Evolutionary conservation across 2,113 vertebrate species (phyloP).

Genomic region (Columbina picui): DNA sequence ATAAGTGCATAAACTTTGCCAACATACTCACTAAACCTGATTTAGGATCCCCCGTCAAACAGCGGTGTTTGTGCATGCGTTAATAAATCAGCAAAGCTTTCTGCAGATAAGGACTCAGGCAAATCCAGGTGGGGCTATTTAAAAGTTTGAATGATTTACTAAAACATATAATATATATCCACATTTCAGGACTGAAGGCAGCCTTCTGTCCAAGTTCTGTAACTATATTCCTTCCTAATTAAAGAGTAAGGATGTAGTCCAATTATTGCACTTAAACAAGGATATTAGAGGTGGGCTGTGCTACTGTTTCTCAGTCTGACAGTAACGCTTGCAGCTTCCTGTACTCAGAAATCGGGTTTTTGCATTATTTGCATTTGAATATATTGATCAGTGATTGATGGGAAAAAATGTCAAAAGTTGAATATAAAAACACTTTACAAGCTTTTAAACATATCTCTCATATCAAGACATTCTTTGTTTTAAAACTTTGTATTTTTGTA

Average conservation of each 20-base stretch:
- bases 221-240: neutral
- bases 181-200: neutral
- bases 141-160: neutral
- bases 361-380: constrained; percentile 46
- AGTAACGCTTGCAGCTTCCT: neutral
- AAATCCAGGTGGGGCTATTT: neutral
- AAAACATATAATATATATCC: neutral
- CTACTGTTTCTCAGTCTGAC: neutral
- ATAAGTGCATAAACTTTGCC: neutral
- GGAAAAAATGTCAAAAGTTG: neutral
- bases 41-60: rapidly evolving
- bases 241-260: neutral
- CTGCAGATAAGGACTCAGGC: neutral
- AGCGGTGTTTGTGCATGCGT: neutral
- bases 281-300: neutral
- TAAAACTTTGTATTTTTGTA: constrained; percentile 66
- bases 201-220: neutral
- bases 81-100: neutral
- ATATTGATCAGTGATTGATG: neutral
- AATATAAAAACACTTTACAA: constrained; percentile 8
- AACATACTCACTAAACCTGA: rapidly evolving
- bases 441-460: constrained; percentile 63
- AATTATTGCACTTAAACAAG: neutral
- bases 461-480: constrained; percentile 67
- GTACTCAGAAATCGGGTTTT: neutral